Evolutionary conservation across 2,797 vertebrate genomes (phyloP).

Genomic region (Falco naumanni): DNA sequence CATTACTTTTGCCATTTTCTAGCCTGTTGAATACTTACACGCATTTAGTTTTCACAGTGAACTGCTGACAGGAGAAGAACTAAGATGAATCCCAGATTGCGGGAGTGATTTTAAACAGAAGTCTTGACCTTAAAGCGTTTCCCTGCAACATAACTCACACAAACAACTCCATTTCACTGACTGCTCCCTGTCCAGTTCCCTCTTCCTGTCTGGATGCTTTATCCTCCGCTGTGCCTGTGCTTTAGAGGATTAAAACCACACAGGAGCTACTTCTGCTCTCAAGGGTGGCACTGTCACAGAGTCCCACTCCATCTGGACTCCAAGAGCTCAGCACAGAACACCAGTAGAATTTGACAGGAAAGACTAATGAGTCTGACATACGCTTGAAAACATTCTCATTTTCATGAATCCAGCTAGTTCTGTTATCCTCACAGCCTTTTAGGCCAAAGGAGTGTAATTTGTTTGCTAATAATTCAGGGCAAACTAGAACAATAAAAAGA

Average conservation of each 20-base stretch:
- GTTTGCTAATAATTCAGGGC: neutral
- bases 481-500: neutral
- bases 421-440: neutral
- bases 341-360: neutral
- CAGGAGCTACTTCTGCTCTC: neutral
- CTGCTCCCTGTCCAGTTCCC: neutral
- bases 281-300: neutral
- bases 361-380: neutral
- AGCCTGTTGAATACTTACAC: neutral
- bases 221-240: neutral
- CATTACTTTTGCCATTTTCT: neutral
- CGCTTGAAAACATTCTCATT: neutral
- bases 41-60: neutral
- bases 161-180: neutral
- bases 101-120: neutral
- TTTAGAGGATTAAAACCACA: neutral
- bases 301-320: accelerated
- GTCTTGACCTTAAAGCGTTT: neutral
- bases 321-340: neutral
- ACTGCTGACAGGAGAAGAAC: neutral
- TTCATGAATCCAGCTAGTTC: neutral
- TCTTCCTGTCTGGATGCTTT: neutral
- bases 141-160: neutral
- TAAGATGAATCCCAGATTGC: neutral
- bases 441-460: neutral